phyloP scores from a whole-genome alignment of 1,140 invertebrate genomes.

The Whitmania pigra region DNA sequence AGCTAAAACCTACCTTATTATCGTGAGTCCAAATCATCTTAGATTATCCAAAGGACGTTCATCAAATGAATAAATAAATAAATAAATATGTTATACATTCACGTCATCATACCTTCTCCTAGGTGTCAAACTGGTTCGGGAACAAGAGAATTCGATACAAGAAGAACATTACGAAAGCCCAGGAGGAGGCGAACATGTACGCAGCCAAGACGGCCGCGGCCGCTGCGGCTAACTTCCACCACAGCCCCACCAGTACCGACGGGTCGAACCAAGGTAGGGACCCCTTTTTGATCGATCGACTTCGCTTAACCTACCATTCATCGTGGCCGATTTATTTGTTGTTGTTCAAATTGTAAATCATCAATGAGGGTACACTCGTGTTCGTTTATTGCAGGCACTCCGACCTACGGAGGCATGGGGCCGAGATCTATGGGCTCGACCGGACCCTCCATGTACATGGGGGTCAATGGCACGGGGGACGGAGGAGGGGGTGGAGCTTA shows the following conservation, averaged over 20 bases:
- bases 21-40: too few relatives aligned
- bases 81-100: too few relatives aligned
- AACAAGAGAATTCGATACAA: constrained; percentile 99
- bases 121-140: constrained; percentile 78
- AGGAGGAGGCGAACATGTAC: constrained; percentile 98
- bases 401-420: constrained; percentile 17
- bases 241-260: constrained; percentile 19
- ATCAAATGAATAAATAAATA: too few relatives aligned
- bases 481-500: not conserved
- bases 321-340: too few relatives aligned
- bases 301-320: too few relatives aligned
- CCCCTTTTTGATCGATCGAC: not conserved
- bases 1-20: too few relatives aligned
- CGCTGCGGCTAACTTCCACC: constrained; percentile 21
- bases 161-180: constrained; percentile 99
- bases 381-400: not conserved
- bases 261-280: constrained; percentile 16
- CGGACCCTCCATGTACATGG: constrained; percentile 17
- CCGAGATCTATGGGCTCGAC: constrained; percentile 2
- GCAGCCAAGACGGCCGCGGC: constrained; percentile 73
- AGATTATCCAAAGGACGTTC: too few relatives aligned
- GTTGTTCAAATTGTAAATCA: too few relatives aligned
- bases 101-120: constrained; percentile 16
- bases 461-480: not conserved
- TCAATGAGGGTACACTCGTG: too few relatives aligned